Conservation (phyloP, 37 sponge, comb jelly and placozoan genomes). For the Ianthella basta region DNA sequence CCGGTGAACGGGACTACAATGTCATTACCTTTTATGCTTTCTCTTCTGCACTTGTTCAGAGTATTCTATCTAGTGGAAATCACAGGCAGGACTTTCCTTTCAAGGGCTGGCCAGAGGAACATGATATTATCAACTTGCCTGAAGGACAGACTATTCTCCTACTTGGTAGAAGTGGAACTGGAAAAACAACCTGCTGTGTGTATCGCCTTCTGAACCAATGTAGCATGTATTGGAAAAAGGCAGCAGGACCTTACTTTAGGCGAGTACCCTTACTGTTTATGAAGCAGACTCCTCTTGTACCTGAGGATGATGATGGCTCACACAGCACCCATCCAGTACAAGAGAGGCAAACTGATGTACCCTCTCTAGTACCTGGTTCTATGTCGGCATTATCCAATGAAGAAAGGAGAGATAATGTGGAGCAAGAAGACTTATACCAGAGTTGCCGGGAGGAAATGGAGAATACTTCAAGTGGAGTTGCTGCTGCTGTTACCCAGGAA, state of each 20-base stretch:
- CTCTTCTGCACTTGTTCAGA: slow-evolving; percentile 41
- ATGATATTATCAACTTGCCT: slow-evolving; percentile 70
- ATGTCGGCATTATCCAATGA: not conserved
- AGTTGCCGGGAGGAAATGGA: slow-evolving; percentile 3
- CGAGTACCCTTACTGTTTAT: slow-evolving; percentile 13
- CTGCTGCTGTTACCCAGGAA: not conserved
- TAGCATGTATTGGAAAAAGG: slow-evolving; percentile 56
- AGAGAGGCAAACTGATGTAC: not conserved
- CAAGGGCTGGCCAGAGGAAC: slow-evolving; percentile 72
- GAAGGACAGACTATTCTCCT: slow-evolving; percentile 49
- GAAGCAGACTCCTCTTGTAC: not conserved
- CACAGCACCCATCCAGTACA: too few relatives aligned
- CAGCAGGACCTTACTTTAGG: slow-evolving; percentile 28
- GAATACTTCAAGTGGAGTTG: not conserved
- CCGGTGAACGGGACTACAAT: slow-evolving; percentile 55
- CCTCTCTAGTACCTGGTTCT: too few relatives aligned
- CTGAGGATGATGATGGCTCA: not conserved
- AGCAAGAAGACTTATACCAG: slow-evolving; percentile 2
- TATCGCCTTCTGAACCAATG: slow-evolving; percentile 76
- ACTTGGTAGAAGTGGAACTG: slow-evolving; percentile 87
- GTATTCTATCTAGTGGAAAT: slow-evolving; percentile 40
- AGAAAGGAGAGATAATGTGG: not conserved
- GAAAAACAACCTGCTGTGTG: slow-evolving; percentile 86
- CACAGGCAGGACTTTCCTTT: slow-evolving; percentile 60
- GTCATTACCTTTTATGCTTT: slow-evolving; percentile 66